phyloP scores from a whole-genome alignment of 2,113 vertebrate genomes.

The Corynorhinus townsendii region DNA sequence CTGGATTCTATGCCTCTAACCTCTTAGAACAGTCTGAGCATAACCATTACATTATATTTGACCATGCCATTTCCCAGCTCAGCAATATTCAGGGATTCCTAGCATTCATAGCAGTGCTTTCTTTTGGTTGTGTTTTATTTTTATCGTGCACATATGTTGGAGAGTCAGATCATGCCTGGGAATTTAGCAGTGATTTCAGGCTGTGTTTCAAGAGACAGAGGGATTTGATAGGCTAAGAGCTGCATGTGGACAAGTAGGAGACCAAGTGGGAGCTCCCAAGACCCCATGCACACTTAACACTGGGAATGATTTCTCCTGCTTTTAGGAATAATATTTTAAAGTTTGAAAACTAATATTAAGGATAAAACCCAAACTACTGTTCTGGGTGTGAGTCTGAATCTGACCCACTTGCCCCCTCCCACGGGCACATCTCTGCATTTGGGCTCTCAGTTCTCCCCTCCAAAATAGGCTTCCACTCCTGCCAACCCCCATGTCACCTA shows the following conservation, averaged over 20 bases:
- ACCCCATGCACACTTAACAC: neutral
- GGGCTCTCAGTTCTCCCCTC: neutral
- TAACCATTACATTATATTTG: neutral
- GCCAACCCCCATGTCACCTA: neutral
- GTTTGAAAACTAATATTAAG: neutral
- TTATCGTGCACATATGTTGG: neutral
- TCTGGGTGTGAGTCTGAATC: neutral
- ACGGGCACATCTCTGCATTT: neutral
- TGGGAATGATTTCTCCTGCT: neutral
- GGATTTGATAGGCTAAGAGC: neutral
- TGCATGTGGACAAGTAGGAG: neutral
- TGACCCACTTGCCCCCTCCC: neutral
- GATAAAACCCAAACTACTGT: neutral
- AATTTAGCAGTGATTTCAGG: constrained; percentile 6
- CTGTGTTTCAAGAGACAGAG: constrained; percentile 2
- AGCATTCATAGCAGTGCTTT: neutral
- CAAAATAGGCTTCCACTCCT: neutral
- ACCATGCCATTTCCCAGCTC: neutral
- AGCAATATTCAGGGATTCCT: neutral
- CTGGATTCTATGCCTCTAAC: neutral
- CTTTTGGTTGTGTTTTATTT: constrained; percentile 38
- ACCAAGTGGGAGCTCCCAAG: neutral
- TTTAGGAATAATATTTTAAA: neutral
- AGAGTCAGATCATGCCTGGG: neutral
- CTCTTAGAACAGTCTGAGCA: neutral